phyloP scores from a whole-genome alignment of 1,140 invertebrate species.

The Heliothis virescens region DNA sequence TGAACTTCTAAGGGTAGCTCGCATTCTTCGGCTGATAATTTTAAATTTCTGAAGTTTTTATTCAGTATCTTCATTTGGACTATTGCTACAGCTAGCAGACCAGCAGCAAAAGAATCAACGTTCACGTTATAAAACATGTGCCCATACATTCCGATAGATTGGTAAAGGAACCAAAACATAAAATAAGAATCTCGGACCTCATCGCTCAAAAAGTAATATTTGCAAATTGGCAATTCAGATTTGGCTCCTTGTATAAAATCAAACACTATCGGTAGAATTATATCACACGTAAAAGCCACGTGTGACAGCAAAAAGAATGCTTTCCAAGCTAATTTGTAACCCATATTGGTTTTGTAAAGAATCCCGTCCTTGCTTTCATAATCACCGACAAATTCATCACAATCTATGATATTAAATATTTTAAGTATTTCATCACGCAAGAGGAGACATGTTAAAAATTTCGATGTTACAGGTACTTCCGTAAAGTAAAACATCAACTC shows the following conservation, averaged over 20 bases:
- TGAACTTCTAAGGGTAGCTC: slow-evolving; percentile 26
- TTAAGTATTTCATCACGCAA: slow-evolving; percentile 66
- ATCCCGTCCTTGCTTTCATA: slow-evolving; percentile 57
- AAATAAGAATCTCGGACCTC: slow-evolving; percentile 62
- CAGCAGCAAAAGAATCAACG: slow-evolving; percentile 70
- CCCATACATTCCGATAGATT: slow-evolving; percentile 67
- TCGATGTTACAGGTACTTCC: slow-evolving; percentile 64
- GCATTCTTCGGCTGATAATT: slow-evolving; percentile 39
- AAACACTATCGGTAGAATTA: slow-evolving; percentile 61
- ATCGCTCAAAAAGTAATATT: slow-evolving; percentile 75
- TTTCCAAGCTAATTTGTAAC: slow-evolving; percentile 66
- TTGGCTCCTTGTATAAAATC: slow-evolving; percentile 60
- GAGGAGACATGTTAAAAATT: slow-evolving; percentile 68
- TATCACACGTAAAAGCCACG: slow-evolving; percentile 61
- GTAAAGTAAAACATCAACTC: slow-evolving; percentile 77
- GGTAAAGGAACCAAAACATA: slow-evolving; percentile 67
- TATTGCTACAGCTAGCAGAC: slow-evolving; percentile 66
- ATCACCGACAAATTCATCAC: slow-evolving; percentile 52
- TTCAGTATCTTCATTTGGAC: slow-evolving; percentile 65
- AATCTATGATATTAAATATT: slow-evolving; percentile 64
- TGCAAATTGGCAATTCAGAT: slow-evolving; percentile 69
- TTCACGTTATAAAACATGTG: slow-evolving; percentile 76
- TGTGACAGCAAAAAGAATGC: slow-evolving; percentile 59
- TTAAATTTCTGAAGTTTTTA: slow-evolving; percentile 61
- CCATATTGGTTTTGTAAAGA: slow-evolving; percentile 54